Conservation (phyloP, 2,888 invertebrate species). For the Orthosia incerta region DNA sequence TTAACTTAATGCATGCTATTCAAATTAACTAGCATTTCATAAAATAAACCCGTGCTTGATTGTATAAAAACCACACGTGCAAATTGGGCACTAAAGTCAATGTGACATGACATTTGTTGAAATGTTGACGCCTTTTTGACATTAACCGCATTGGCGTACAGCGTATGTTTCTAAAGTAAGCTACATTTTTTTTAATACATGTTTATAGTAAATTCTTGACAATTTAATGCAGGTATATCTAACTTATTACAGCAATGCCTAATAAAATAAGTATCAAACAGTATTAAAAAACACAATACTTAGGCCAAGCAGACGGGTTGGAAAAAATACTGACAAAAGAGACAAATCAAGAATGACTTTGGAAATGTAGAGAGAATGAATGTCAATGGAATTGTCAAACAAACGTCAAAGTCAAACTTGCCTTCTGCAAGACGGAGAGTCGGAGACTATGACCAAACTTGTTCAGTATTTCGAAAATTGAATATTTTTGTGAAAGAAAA, state of each 20-base stretch:
- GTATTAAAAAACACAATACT: too few species aligned
- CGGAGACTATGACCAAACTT: constrained; percentile 11
- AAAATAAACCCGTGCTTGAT: not conserved
- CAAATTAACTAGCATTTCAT: not conserved
- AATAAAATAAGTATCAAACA: too few species aligned
- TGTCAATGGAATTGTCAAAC: not conserved
- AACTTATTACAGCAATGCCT: too few species aligned
- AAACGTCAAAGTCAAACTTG: not conserved
- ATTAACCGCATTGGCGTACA: constrained; percentile 1
- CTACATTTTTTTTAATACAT: not conserved
- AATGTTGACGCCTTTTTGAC: constrained; percentile 2
- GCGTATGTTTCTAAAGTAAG: not conserved
- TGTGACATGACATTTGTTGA: constrained; percentile 27
- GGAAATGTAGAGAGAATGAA: not conserved
- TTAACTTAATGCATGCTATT: not conserved
- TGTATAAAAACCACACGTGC: constrained; percentile 39
- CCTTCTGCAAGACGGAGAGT: constrained; percentile 10
- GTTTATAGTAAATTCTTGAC: too few species aligned
- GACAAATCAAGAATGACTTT: not conserved
- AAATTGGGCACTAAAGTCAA: not conserved
- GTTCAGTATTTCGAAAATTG: not conserved
- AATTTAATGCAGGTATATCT: too few species aligned
- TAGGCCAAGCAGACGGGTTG: too few species aligned
- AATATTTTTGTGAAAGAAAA: not conserved
- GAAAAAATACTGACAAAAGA: too few species aligned